Evolutionary conservation across 1,140 invertebrate genomes (phyloP).

Genomic region (Drosophila novamexicana): DNA sequence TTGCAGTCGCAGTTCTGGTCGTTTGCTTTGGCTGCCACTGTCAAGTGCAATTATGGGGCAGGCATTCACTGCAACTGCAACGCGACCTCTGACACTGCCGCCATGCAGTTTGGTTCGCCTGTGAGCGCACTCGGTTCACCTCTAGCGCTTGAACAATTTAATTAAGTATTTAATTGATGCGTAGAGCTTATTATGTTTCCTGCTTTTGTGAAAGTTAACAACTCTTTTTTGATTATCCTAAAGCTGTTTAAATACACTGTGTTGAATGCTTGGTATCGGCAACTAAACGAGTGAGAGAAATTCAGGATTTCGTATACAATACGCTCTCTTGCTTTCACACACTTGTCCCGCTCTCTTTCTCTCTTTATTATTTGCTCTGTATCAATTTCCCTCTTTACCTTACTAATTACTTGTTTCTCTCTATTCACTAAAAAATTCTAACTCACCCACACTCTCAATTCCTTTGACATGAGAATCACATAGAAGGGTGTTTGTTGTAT

Average conservation of each 20-base stretch:
- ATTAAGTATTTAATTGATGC: slow-evolving; percentile 37
- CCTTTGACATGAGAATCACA: not conserved
- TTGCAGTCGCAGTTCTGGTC: slow-evolving; percentile 2
- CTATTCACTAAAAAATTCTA: too few species aligned
- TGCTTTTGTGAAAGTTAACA: slow-evolving; percentile 22
- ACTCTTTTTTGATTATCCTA: not conserved
- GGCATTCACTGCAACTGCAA: slow-evolving; percentile 53
- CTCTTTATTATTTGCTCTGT: not conserved
- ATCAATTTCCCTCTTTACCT: not conserved
- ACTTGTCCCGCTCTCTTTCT: too few species aligned
- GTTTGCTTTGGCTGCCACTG: slow-evolving; percentile 35
- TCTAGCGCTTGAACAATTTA: slow-evolving; percentile 28
- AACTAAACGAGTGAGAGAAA: too few species aligned
- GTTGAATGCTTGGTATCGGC: too few species aligned
- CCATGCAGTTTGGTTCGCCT: slow-evolving; percentile 36
- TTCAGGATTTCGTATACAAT: too few species aligned
- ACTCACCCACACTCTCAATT: not conserved
- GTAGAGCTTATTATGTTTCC: slow-evolving; percentile 19
- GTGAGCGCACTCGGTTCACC: slow-evolving; percentile 15
- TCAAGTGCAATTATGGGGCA: slow-evolving; percentile 53
- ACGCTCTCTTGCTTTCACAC: too few species aligned
- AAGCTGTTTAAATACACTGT: too few species aligned
- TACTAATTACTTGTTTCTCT: not conserved
- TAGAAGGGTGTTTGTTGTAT: not conserved
- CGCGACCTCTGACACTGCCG: slow-evolving; percentile 67